A percentile compares a stretch with the other conserved stretches of the same genome.
These are phyloP conservation scores for Tenthredo amoena DNA, from an alignment of 2,888 invertebrate genomes.

Conservation along the genomic window DNA sequence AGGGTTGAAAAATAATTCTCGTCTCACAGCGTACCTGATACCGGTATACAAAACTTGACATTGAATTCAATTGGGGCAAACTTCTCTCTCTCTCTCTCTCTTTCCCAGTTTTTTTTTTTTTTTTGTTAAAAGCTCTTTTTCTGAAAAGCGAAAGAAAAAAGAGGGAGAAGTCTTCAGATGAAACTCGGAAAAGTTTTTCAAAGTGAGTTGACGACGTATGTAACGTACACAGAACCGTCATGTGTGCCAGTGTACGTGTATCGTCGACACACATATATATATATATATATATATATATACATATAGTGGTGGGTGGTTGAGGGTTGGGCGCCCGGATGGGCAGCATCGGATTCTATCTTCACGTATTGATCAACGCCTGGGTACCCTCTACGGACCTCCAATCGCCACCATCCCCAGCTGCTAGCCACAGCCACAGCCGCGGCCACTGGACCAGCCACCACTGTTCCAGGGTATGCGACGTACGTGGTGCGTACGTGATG, in stretches of 20 bases:
- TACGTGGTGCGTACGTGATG: slow-evolving; percentile 48
- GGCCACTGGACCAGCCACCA: slow-evolving; percentile 77
- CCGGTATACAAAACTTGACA: not conserved
- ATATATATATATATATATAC: slow-evolving; percentile 23
- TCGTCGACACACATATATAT: slow-evolving; percentile 3
- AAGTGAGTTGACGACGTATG: not conserved
- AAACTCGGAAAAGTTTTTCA: slow-evolving; percentile 9
- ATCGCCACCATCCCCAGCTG: slow-evolving; percentile 74
- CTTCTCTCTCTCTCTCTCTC: not conserved
- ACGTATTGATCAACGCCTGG: slow-evolving; percentile 78
- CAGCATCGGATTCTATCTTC: slow-evolving; percentile 78
- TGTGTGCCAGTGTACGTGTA: not conserved
- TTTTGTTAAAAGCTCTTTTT: not conserved
- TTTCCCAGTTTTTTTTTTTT: not conserved
- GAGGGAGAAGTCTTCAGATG: not conserved
- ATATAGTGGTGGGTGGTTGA: slow-evolving; percentile 39
- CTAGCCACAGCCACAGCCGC: slow-evolving; percentile 73
- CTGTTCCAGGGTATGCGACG: slow-evolving; percentile 41
- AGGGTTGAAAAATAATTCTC: not conserved
- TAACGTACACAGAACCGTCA: not conserved
- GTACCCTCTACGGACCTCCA: slow-evolving; percentile 71
- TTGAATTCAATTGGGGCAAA: not conserved
- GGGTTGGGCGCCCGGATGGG: slow-evolving; percentile 69
- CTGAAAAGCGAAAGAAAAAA: not conserved
- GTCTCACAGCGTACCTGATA: not conserved